Conservation (phyloP, 2,113 vertebrate species). For the Notothenia rossii region DNA sequence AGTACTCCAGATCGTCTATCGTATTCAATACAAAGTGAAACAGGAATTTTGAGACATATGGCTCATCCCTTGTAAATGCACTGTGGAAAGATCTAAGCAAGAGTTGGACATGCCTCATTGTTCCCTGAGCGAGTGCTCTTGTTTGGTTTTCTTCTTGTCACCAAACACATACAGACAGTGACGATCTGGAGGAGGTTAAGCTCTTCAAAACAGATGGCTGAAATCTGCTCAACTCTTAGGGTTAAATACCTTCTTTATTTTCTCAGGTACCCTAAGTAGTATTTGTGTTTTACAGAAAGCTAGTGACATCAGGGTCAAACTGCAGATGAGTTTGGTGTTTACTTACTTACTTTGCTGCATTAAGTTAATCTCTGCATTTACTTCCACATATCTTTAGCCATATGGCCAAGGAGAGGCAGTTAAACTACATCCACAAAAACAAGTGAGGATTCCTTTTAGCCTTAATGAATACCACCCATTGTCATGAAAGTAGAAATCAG, state of each 20-base stretch:
- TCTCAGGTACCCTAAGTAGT: constrained; percentile 74
- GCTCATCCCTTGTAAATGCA: constrained; percentile 57
- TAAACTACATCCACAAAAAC: constrained; percentile 59
- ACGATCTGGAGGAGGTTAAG: constrained; percentile 75
- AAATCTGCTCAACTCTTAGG: constrained; percentile 77
- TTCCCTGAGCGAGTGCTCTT: constrained; percentile 50
- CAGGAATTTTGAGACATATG: constrained; percentile 70
- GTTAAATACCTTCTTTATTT: constrained; percentile 81
- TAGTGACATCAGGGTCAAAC: constrained; percentile 60
- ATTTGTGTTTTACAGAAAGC: constrained; percentile 70
- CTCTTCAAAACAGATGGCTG: constrained; percentile 81
- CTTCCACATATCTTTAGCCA: constrained; percentile 51
- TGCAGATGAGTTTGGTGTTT: constrained; percentile 54
- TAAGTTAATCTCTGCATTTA: constrained; percentile 67
- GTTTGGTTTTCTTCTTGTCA: constrained; percentile 66
- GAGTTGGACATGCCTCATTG: constrained; percentile 54
- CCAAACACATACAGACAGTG: constrained; percentile 59
- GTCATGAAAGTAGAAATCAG: constrained; percentile 46
- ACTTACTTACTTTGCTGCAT: constrained; percentile 60
- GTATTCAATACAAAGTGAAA: constrained; percentile 44
- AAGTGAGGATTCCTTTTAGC: constrained; percentile 32
- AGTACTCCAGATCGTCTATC: constrained; percentile 36
- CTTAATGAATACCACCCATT: constrained; percentile 67
- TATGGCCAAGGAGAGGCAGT: constrained; percentile 64
- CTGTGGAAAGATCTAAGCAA: constrained; percentile 53